Conservation (phyloP, 2,888 invertebrate species). For the Strigamia maritima region DNA sequence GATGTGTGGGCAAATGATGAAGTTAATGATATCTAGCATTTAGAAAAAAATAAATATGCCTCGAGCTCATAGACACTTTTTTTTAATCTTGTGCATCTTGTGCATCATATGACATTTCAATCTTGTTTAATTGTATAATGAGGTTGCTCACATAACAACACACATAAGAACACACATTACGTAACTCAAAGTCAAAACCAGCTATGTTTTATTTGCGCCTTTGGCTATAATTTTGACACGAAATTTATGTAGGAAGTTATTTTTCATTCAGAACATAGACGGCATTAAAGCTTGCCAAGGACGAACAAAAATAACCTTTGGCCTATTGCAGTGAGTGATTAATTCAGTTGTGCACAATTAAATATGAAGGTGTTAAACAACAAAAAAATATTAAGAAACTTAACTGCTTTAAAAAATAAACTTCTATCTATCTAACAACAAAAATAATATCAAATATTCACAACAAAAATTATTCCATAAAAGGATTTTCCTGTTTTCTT, state of each 20-base stretch:
- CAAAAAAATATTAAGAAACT: too few species aligned
- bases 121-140: background rate
- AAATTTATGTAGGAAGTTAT: slow-evolving; percentile 19
- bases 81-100: background rate
- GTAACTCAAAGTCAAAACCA: background rate
- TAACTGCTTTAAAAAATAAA: too few species aligned
- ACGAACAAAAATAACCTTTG: slow-evolving; percentile 16
- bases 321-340: background rate
- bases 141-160: background rate
- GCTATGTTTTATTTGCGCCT: slow-evolving; percentile 4
- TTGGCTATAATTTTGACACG: background rate
- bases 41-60: background rate
- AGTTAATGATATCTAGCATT: background rate
- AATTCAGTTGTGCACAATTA: background rate
- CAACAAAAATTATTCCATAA: background rate
- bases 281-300: background rate
- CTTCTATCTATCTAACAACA: too few species aligned
- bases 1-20: background rate
- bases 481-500: slow-evolving; percentile 2
- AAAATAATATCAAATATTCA: too few species aligned
- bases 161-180: too few species aligned
- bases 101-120: background rate
- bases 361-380: background rate
- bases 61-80: background rate
- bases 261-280: background rate